Evolutionary conservation across 2,797 vertebrate species (phyloP).

Genomic region (Adelosebastes latens): DNA sequence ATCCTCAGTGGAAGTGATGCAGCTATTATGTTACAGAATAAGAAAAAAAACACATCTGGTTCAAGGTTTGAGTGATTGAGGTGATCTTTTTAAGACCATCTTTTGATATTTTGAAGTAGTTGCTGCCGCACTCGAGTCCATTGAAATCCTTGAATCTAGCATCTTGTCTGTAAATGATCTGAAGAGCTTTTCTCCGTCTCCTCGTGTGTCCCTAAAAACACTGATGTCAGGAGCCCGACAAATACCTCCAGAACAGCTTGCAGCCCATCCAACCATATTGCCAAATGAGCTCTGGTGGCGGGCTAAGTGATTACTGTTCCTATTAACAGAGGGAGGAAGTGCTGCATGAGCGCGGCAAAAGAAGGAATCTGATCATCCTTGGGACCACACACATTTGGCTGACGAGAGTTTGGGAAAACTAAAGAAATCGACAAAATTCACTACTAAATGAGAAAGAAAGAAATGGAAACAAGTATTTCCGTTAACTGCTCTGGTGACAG

Average conservation of each 20-base stretch:
- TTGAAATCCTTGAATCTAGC: not conserved
- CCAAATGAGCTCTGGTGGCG: slow-evolving; percentile 47
- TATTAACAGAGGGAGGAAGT: slow-evolving; percentile 39
- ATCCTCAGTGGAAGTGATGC: slow-evolving; percentile 2
- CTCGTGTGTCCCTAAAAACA: slow-evolving; percentile 8
- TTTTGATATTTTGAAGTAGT: not conserved
- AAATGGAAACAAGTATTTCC: not conserved
- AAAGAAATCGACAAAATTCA: not conserved
- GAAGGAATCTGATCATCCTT: slow-evolving; percentile 19
- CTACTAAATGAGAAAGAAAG: not conserved
- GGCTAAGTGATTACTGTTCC: slow-evolving; percentile 57
- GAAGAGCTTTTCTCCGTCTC: not conserved
- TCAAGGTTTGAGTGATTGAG: slow-evolving; percentile 15
- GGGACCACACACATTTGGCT: slow-evolving; percentile 1
- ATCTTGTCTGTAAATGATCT: not conserved
- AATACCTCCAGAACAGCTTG: slow-evolving; percentile 58
- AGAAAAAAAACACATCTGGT: not conserved
- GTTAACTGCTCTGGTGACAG: not conserved
- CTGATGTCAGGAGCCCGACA: slow-evolving; percentile 29
- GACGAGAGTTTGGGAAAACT: not conserved
- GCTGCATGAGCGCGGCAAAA: slow-evolving; percentile 25
- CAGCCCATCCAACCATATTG: slow-evolving; percentile 50
- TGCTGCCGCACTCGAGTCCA: not conserved
- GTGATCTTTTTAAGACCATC: not conserved
- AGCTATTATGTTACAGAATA: not conserved